Evolutionary conservation across 1,140 invertebrate species (phyloP).

Genomic region (Rhysida immarginata): DNA sequence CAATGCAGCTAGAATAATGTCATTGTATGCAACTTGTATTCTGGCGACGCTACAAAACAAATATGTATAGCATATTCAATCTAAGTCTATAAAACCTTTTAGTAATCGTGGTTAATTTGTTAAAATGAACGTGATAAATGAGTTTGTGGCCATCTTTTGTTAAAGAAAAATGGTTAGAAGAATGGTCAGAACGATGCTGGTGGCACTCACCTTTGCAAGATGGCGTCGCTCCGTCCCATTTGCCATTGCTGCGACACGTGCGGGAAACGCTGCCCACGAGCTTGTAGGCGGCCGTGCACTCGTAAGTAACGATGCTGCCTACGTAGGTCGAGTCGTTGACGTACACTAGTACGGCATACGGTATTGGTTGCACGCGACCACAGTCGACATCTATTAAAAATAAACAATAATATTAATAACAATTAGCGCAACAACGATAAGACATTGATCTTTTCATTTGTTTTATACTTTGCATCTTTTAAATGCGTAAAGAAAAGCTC

Average conservation of each 20-base stretch:
- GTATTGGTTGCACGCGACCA: conserved; percentile 58
- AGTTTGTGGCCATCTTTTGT: too few species aligned
- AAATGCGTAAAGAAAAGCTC: too few species aligned
- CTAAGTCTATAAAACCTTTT: too few species aligned
- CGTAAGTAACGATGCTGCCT: conserved; percentile 58
- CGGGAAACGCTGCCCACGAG: conserved; percentile 48
- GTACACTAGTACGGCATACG: conserved; percentile 62
- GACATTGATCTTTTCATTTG: conserved; percentile 17
- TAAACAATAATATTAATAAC: conserved; percentile 1
- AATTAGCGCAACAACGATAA: conserved; percentile 18
- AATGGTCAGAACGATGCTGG: too few species aligned
- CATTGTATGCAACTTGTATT: too few species aligned
- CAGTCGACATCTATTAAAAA: conserved; percentile 24
- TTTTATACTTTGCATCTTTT: too few species aligned
- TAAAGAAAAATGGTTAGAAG: too few species aligned
- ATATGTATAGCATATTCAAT: too few species aligned
- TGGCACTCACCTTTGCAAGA: conserved; percentile 69
- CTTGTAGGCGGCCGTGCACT: conserved; percentile 60
- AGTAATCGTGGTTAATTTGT: too few species aligned
- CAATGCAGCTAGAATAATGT: too few species aligned
- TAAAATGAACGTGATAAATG: too few species aligned
- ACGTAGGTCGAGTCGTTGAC: conserved; percentile 59
- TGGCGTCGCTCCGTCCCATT: conserved; percentile 67
- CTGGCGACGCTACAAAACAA: too few species aligned
- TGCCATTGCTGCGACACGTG: conserved; percentile 52